Conservation (phyloP, 2,113 vertebrate species). For the Neotragus pygmaeus region DNA sequence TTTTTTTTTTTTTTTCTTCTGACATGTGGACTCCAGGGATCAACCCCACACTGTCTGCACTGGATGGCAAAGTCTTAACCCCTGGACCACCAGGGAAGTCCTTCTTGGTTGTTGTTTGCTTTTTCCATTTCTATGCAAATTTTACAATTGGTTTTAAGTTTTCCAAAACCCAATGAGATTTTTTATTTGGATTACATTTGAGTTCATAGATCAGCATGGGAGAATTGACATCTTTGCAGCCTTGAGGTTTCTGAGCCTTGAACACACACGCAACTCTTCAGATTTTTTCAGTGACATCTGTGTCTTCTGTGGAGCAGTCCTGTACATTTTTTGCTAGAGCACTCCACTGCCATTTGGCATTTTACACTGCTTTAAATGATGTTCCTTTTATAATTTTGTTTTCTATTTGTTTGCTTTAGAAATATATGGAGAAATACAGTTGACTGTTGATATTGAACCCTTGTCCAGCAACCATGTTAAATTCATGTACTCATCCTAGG, state of each 20-base stretch:
- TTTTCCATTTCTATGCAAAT: not conserved
- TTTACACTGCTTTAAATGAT: not conserved
- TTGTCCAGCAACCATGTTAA: too few species aligned
- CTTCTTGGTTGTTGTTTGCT: not conserved
- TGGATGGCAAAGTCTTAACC: not conserved
- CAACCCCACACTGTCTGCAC: not conserved
- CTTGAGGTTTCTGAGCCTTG: fast-evolving
- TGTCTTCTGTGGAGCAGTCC: not conserved
- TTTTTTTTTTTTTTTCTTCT: not conserved
- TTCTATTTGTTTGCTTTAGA: not conserved
- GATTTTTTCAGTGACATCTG: not conserved
- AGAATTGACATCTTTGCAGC: fast-evolving
- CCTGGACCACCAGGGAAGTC: not conserved
- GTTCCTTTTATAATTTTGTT: not conserved
- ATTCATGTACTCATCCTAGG: not conserved
- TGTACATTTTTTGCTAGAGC: not conserved
- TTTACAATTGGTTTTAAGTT: not conserved
- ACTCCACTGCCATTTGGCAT: not conserved
- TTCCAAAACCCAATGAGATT: not conserved
- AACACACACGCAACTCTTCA: fast-evolving
- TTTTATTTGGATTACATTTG: not conserved
- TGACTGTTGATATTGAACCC: too few species aligned
- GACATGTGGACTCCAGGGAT: not conserved
- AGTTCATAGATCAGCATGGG: not conserved
- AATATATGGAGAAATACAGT: not conserved